Evolutionary conservation across 2,888 invertebrate species (phyloP).

Genomic region (Halictus ligatus): DNA sequence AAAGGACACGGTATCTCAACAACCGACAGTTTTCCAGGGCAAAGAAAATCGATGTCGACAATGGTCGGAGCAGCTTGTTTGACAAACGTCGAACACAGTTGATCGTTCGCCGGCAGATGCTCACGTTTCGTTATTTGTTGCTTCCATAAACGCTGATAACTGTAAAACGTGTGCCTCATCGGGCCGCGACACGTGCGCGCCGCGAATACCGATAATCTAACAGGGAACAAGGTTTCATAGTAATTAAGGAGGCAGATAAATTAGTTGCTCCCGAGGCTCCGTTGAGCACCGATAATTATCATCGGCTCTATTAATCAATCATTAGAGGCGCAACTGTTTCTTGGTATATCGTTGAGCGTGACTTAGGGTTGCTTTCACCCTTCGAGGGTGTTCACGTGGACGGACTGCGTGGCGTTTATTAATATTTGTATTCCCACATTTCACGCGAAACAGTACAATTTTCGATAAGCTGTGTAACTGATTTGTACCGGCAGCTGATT

Average conservation of each 20-base stretch:
- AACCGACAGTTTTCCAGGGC: conserved; percentile 12
- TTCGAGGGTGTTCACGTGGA: neutral
- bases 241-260: neutral
- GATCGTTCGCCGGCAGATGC: conserved; percentile 58
- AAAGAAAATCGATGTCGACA: conserved; percentile 36
- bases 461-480: neutral
- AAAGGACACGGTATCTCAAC: neutral
- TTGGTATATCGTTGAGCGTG: neutral
- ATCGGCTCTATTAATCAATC: conserved; percentile 8
- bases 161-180: conserved; percentile 25
- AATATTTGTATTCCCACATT: neutral
- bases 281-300: conserved; percentile 10
- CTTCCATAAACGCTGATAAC: conserved; percentile 5
- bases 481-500: neutral
- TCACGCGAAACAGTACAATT: neutral
- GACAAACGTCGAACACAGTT: conserved; percentile 55
- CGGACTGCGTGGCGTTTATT: neutral
- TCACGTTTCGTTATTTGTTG: conserved; percentile 67
- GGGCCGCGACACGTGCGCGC: conserved; percentile 23
- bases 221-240: neutral
- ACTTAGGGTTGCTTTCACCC: neutral
- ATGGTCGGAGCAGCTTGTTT: conserved; percentile 15
- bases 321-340: neutral
- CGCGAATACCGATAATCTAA: neutral
- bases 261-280: neutral